Percentiles rank a stretch among this genome's conserved stretches.
phyloP scores from a whole-genome alignment of 2,113 vertebrate species.

The Opisthocomus hoazin region DNA sequence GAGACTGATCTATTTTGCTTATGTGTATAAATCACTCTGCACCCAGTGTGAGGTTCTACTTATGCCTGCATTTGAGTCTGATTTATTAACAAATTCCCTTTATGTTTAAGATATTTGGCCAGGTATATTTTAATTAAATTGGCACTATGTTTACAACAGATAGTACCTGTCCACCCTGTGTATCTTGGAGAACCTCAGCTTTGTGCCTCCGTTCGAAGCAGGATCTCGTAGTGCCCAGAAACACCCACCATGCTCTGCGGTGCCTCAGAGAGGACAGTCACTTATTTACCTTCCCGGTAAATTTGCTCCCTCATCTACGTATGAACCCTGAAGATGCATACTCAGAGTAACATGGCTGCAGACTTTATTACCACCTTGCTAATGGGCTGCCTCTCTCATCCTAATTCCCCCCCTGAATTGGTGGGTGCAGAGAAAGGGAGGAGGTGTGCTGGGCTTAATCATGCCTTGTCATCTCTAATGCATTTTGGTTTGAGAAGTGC shows the following conservation, averaged over 20 bases:
- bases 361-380: not conserved
- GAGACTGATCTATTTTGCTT: constrained; percentile 46
- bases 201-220: not conserved
- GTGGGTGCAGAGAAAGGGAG: not conserved
- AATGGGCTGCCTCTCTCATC: not conserved
- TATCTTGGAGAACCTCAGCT: not conserved
- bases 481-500: not conserved
- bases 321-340: accelerated
- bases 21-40: constrained; percentile 38
- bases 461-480: not conserved
- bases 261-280: not conserved
- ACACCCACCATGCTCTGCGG: not conserved
- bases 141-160: not conserved
- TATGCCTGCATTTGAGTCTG: not conserved
- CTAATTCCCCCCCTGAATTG: not conserved
- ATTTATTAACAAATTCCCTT: not conserved
- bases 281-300: not conserved
- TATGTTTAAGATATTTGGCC: not conserved
- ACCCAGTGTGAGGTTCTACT: not conserved
- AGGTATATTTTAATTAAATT: not conserved
- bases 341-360: not conserved
- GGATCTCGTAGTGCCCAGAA: not conserved
- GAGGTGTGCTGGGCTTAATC: not conserved
- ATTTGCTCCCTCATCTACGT: not conserved
- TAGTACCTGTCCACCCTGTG: not conserved